Evolutionary conservation across 2,113 vertebrate genomes (phyloP).

Genomic region (Trematomus loennbergii): DNA sequence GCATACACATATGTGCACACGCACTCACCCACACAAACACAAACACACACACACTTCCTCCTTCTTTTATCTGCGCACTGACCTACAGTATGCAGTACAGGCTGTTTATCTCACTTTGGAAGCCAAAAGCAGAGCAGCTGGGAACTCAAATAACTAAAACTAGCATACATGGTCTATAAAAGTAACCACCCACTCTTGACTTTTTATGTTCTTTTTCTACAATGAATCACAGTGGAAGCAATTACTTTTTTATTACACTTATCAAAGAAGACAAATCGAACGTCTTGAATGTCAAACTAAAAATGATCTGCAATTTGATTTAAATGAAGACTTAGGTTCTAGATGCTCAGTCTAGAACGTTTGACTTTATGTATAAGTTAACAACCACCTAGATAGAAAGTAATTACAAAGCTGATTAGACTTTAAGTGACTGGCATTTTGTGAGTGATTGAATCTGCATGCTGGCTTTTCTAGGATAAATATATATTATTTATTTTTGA

Average conservation of each 20-base stretch:
- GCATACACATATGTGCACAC: not conserved
- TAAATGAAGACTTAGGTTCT: not conserved
- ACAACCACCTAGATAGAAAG: no score
- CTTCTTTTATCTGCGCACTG: slow-evolving; percentile 42
- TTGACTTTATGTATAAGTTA: no score
- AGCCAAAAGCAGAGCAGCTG: slow-evolving; percentile 49
- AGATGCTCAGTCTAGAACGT: no score
- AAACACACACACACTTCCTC: slow-evolving; percentile 22
- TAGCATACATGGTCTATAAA: slow-evolving; percentile 31
- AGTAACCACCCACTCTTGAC: slow-evolving; percentile 23
- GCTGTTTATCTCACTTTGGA: slow-evolving; percentile 33
- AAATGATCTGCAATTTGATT: not conserved
- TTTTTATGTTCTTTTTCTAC: slow-evolving; percentile 27
- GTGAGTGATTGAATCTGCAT: not conserved
- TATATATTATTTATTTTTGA: not conserved
- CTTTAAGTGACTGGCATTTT: not conserved
- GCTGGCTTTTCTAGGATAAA: not conserved
- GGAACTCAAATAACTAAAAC: slow-evolving; percentile 29
- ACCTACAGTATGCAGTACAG: slow-evolving; percentile 34
- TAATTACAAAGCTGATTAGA: not conserved
- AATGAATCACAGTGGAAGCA: slow-evolving; percentile 31
- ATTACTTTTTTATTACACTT: slow-evolving; percentile 24
- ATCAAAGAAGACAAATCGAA: not conserved
- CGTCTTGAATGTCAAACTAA: slow-evolving; percentile 26
- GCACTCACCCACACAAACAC: slow-evolving; percentile 27